Conservation (phyloP, 2,888 invertebrate species). For the Noctua fimbriata region DNA sequence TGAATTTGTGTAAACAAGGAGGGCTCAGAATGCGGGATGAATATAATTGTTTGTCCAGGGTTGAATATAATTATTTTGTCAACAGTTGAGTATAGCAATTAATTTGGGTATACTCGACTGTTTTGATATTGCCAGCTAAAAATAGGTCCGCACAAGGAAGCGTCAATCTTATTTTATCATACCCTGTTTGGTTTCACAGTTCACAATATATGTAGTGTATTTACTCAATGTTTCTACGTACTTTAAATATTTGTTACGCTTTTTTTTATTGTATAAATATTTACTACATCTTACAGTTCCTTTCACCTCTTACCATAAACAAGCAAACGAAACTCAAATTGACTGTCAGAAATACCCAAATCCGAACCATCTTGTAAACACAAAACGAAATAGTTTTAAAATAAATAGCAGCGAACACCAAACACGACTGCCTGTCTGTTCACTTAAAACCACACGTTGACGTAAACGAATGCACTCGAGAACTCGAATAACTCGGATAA, state of each 20-base stretch:
- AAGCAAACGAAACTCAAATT: constrained; percentile 28
- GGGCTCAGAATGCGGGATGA: constrained; percentile 38
- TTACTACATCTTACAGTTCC: constrained; percentile 10
- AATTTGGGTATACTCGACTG: constrained; percentile 42
- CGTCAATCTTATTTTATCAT: constrained; percentile 48
- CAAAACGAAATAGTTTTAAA: constrained; percentile 60
- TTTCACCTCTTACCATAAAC: constrained; percentile 27
- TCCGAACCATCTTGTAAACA: constrained; percentile 51
- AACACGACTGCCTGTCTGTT: constrained; percentile 59
- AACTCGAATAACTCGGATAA: constrained; percentile 69
- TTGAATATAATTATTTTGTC: constrained; percentile 48
- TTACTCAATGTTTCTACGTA: constrained; percentile 8
- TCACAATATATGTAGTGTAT: constrained; percentile 12
- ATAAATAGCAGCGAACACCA: constrained; percentile 53
- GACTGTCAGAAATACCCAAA: constrained; percentile 40
- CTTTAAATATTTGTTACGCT: constrained; percentile 26
- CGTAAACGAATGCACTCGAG: constrained; percentile 73
- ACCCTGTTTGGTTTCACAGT: constrained; percentile 24
- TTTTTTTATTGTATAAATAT: constrained; percentile 41
- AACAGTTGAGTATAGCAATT: constrained; percentile 55
- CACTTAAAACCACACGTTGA: constrained; percentile 70
- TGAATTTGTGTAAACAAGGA: constrained; percentile 51
- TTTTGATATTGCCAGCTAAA: constrained; percentile 39
- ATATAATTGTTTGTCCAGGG: constrained; percentile 44
- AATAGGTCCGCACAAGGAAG: constrained; percentile 34